These are phyloP conservation scores for Petrocephalus schoutedeni DNA, from an alignment of 2,797 vertebrate species.

Conservation along the genomic window DNA sequence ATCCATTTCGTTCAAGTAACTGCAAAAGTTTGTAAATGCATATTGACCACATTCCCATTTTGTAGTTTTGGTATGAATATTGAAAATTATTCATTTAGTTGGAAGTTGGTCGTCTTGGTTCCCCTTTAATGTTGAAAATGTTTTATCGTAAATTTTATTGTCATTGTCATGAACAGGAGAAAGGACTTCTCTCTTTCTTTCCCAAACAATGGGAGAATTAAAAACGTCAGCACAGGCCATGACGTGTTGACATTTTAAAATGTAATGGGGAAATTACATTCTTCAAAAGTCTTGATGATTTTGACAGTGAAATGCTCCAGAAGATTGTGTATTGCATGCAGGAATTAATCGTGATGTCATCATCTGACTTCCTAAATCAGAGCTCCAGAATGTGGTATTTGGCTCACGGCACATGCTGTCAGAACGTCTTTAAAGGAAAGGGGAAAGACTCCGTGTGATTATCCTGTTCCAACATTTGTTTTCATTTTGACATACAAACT, in stretches of 20 bases:
- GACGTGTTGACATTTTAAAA: not conserved
- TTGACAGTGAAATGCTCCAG: not conserved
- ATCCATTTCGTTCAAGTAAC: not conserved
- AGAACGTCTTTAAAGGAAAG: not conserved
- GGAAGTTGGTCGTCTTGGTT: not conserved
- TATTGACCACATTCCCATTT: not conserved
- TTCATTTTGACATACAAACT: not conserved
- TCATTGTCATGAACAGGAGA: not conserved
- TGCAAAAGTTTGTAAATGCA: not conserved
- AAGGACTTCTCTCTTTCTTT: not conserved
- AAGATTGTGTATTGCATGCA: not conserved
- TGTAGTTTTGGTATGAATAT: not conserved
- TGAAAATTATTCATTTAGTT: not conserved
- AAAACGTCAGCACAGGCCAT: not conserved
- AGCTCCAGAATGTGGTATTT: not conserved
- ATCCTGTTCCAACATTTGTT: not conserved
- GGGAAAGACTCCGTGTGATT: not conserved
- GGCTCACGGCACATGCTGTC: no score
- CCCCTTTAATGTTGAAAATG: not conserved
- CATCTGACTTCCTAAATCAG: not conserved
- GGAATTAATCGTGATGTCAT: not conserved
- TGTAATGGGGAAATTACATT: not conserved
- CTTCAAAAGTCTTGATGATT: not conserved
- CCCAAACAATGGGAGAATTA: not conserved
- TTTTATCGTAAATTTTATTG: not conserved